Evolutionary conservation across 2,797 vertebrate genomes (phyloP).

Genomic region (Alfaro cultratus): DNA sequence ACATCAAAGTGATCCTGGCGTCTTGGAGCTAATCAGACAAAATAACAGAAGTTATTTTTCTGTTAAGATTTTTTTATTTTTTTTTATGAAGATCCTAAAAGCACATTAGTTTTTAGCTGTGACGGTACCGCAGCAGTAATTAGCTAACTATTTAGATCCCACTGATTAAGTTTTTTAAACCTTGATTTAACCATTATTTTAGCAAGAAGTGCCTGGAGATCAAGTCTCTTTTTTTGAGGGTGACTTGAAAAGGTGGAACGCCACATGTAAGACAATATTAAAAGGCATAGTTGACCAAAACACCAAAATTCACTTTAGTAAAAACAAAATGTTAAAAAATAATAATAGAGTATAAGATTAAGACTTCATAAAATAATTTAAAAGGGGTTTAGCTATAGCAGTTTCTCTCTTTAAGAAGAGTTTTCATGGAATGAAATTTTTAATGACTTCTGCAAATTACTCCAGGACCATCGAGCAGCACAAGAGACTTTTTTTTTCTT

Average conservation of each 20-base stretch:
- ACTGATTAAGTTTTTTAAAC: neutral
- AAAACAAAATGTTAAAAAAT: neutral
- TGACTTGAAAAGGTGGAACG: neutral
- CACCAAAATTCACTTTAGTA: neutral
- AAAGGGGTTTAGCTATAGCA: neutral
- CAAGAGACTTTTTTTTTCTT: neutral
- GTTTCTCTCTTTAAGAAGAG: neutral
- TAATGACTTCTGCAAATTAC: neutral
- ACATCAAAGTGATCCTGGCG: neutral
- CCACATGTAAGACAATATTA: neutral
- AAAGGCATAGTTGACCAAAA: neutral
- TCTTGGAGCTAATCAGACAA: neutral
- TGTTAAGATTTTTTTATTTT: neutral
- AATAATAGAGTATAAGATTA: neutral
- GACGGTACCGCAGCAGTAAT: neutral
- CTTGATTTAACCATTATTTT: neutral
- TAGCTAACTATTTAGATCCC: neutral
- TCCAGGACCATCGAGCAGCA: too few species aligned
- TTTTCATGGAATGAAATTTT: neutral
- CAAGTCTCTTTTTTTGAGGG: neutral
- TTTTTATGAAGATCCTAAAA: neutral
- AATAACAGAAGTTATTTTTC: neutral
- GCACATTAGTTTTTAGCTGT: neutral
- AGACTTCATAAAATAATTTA: neutral
- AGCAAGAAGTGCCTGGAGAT: neutral